Evolutionary conservation across 2,888 invertebrate genomes (phyloP), one percentile per base, ranked within the genome.

Genomic region (Endomychus coccineus): DNA sequence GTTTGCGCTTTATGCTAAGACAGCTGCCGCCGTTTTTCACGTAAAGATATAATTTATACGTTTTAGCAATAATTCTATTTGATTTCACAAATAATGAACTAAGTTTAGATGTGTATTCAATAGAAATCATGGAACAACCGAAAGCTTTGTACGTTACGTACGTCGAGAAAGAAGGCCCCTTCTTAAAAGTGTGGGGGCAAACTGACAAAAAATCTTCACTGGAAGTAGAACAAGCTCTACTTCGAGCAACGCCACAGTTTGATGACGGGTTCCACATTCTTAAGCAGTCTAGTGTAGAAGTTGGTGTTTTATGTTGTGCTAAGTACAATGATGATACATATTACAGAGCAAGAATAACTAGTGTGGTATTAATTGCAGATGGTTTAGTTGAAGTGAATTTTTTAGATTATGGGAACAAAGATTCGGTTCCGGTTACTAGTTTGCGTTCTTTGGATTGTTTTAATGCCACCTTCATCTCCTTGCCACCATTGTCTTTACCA

Each of bases 141-240:
- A n/a, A n/a, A n/a, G n/a, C n/a, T n/a, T n/a, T 62, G 29, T 63
- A 56, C 39, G 73, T 81, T 52, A 83, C 82, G 43, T 74, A 77
- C 65, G 72, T 84, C 44, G 82, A 83, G 54, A 73, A 74, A 32
- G 77, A 79, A 42, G 78, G 79, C 16, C 74, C 75, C 39, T 78
- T 80, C 56, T 63, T 86, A 40, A 80, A 76, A 67, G 69, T 86
- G 55, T 81, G 77, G 69, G 85, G 82, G 16, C 85, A 85, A 62
- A 65, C 71, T 1, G 77, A 80, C 51, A 73, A 75, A 50, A 66
- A 68, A 41, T 61, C 71, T 25, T 71, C 74, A 1, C 56, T 74
- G 34, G 69, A 70, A 55, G 62, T 80, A 28, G 79, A 80, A 54
- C 70, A 70, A n/a, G 64, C 56, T 36, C 52, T 52, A 61, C 69